phyloP scores from a whole-genome alignment of 2,888 invertebrate species.

The Caenorhabditis wallacei region DNA sequence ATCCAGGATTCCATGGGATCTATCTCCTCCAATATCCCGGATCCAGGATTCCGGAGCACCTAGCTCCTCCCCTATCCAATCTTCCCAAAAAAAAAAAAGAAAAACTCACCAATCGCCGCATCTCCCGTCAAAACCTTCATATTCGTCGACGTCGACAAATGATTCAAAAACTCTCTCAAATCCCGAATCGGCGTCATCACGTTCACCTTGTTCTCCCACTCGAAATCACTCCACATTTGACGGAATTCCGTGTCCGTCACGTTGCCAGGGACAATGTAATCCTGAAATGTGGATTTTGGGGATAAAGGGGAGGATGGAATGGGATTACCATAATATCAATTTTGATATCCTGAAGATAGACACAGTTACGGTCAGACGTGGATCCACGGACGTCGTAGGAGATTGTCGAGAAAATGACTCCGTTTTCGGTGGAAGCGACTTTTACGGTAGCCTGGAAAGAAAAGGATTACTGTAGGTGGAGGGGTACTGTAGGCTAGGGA shows the following conservation, averaged over 20 bases:
- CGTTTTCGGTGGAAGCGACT: conserved; percentile 99
- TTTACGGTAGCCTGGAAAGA: conserved; percentile 81
- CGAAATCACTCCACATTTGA: conserved; percentile 99
- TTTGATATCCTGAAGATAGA: conserved; percentile 98
- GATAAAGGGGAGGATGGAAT: no score
- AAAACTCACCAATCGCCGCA: conserved; percentile 85
- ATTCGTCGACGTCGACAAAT: conserved; percentile 95
- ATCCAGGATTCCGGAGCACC: no score
- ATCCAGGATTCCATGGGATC: no score
- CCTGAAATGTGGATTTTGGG: conserved; percentile 87
- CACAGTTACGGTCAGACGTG: conserved; percentile 94
- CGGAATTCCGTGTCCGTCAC: conserved; percentile 97
- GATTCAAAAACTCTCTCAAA: conserved; percentile 93
- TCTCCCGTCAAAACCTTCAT: conserved; percentile 99
- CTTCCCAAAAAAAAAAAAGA: no score
- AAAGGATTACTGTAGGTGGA: no score
- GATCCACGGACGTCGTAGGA: conserved; percentile 97
- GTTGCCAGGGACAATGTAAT: conserved; percentile 91
- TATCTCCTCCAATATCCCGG: no score
- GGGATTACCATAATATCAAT: conserved; percentile 87
- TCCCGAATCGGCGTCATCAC: conserved; percentile 95
- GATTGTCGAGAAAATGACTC: conserved; percentile 99
- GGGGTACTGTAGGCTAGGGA: no score
- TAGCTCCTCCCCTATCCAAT: no score
- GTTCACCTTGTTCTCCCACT: conserved; percentile 99